Evolutionary conservation across 2,797 vertebrate species (phyloP), one percentile per base, ranked within the genome.

Genomic region (Propithecus perrieri): DNA sequence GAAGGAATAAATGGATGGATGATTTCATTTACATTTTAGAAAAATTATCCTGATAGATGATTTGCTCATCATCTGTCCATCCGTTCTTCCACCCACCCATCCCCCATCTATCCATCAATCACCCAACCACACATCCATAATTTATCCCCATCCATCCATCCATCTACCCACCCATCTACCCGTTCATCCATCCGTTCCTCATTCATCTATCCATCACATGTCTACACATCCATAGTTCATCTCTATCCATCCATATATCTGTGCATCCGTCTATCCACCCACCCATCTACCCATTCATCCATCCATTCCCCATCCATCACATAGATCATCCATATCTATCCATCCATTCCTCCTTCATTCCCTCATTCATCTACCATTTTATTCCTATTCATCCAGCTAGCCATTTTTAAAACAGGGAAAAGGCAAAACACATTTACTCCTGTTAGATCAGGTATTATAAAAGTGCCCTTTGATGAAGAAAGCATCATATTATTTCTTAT

Each of bases 401-500:
- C 63, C 24, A 91, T 57, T 63, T 84, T 80, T 38, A 84, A 89
- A 85, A 53, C 18, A 74, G 41, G 41, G 74, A 95, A 78, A 96
- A 92, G 57, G n/a, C 53, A 96, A 94, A 93, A 63, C 15, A 57
- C 30, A 85, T 69, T 86, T 89, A 55, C 48, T 94, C 18, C 28
- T 86, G 13, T 80, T 78, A 86, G 50, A 78, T 93, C 89, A 96
- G 65, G 65, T 85, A 50, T 85, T 91, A 57, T 89, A 75, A 91
- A 93, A 93, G 24, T 38, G 33, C 50, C 71, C 84, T 95, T 95
- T 96, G 88, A 96, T 92, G 93, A 96, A 96, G 93, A 38, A 93
- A 93, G 75, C 33, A 69, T 78, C 79, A 4, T 63, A 71, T 92
- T 78, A 53, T 88, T 87, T 94, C 91, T 85, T 83, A 89, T 91